Conservation (phyloP, 2,888 invertebrate genomes). For the Carabus problematicus region DNA sequence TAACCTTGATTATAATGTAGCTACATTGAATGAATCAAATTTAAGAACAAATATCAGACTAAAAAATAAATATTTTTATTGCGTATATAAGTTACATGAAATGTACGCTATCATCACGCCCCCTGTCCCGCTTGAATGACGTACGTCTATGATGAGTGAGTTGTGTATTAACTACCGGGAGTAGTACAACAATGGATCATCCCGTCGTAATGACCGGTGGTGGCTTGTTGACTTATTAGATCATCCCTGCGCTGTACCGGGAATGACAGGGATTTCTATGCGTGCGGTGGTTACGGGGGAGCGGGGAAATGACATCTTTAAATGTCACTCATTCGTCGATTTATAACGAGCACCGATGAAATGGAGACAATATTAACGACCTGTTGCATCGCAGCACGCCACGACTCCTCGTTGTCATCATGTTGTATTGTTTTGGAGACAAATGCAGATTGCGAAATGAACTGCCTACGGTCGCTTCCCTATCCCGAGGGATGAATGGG, state of each 20-base stretch:
- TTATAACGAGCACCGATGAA: constrained; percentile 21
- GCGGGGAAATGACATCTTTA: constrained; percentile 32
- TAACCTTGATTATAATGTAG: too few relatives aligned
- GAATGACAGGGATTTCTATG: constrained; percentile 2
- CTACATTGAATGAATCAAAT: too few relatives aligned
- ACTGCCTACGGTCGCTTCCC: background rate
- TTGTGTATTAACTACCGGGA: constrained; percentile 1
- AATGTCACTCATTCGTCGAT: constrained; percentile 37
- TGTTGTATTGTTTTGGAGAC: constrained; percentile 8
- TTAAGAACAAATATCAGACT: too few relatives aligned
- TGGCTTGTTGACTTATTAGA: constrained; percentile 58
- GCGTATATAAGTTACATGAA: too few relatives aligned
- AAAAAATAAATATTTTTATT: too few relatives aligned
- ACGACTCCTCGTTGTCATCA: too few relatives aligned
- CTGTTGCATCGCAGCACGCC: constrained; percentile 45
- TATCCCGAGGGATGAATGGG: too few relatives aligned
- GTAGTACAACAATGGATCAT: constrained; percentile 31
- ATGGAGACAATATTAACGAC: constrained; percentile 49
- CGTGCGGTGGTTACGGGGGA: constrained; percentile 15
- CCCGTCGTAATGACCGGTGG: constrained; percentile 52
- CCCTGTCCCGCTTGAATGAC: too few relatives aligned
- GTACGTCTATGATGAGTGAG: too few relatives aligned
- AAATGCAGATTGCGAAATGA: constrained; percentile 7
- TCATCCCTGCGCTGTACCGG: constrained; percentile 49
- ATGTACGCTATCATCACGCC: too few relatives aligned